A percentile compares a stretch with the other conserved stretches of the same genome.
Evolutionary conservation across 1,140 invertebrate species (phyloP).

Genomic region (Orchesella cincta): DNA sequence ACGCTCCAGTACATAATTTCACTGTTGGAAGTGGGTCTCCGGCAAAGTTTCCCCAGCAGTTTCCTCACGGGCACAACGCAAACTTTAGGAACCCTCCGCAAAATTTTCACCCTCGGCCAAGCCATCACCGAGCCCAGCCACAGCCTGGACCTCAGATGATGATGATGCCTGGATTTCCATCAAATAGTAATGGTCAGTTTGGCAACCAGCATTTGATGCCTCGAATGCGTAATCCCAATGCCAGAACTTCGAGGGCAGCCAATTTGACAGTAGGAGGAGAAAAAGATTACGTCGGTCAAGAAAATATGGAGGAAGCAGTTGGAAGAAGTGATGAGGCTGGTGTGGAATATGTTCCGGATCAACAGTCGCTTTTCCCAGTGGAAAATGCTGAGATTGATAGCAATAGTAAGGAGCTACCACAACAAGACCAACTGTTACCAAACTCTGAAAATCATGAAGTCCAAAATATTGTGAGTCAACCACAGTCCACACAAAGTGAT

Average conservation of each 20-base stretch:
- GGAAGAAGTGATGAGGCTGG: not conserved
- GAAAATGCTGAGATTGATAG: too few relatives aligned
- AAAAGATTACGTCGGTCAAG: not conserved
- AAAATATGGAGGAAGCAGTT: not conserved
- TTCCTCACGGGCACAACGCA: too few relatives aligned
- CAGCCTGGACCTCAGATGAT: not conserved
- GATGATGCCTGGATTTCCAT: not conserved
- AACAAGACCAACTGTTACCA: too few relatives aligned
- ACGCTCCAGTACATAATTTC: too few relatives aligned
- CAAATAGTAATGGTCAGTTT: slow-evolving; percentile 2
- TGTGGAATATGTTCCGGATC: not conserved
- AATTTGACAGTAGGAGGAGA: slow-evolving; percentile 22
- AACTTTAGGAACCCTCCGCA: not conserved
- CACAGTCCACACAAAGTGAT: too few relatives aligned
- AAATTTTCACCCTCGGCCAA: not conserved
- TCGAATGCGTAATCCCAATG: slow-evolving; percentile 3
- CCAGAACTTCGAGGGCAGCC: slow-evolving; percentile 27
- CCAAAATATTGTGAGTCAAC: too few relatives aligned
- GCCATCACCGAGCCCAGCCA: slow-evolving; percentile 5
- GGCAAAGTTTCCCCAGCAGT: not conserved
- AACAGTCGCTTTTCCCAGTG: not conserved
- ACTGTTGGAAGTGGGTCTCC: too few relatives aligned
- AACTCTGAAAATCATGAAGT: too few relatives aligned
- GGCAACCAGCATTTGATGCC: not conserved
- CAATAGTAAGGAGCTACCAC: too few relatives aligned